A percentile compares a stretch with the other conserved stretches of the same genome.
These are phyloP conservation scores for Calcarius lapponicus DNA, from an alignment of 2,797 vertebrate species.

Conservation along the genomic window DNA sequence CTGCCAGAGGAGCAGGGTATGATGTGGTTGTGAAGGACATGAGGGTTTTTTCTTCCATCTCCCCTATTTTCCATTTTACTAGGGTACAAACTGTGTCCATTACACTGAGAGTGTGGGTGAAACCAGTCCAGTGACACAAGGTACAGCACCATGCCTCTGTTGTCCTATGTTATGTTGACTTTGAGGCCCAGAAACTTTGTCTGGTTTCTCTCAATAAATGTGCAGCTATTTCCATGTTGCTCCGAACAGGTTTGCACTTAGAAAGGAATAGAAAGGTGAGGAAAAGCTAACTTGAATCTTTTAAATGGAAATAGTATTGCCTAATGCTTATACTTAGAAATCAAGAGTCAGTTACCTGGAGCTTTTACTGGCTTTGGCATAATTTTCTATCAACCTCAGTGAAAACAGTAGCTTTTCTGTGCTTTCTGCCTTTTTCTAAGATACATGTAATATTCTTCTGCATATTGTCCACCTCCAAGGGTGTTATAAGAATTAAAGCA, in stretches of 20 bases:
- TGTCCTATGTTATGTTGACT: neutral
- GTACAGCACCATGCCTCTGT: neutral
- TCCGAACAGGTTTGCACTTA: neutral
- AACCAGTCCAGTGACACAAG: neutral
- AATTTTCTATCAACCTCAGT: neutral
- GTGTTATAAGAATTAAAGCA: fast-evolving
- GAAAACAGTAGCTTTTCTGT: neutral
- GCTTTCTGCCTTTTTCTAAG: neutral
- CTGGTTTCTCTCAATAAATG: neutral
- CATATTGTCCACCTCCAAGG: neutral
- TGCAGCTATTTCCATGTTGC: neutral
- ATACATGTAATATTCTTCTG: neutral
- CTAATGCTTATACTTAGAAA: neutral
- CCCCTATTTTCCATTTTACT: neutral
- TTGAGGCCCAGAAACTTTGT: neutral
- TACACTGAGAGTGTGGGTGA: neutral
- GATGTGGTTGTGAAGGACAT: neutral
- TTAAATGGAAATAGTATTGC: neutral
- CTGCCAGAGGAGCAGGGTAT: neutral
- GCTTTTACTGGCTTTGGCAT: neutral
- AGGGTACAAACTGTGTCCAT: neutral
- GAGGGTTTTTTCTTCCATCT: neutral
- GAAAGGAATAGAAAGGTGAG: neutral
- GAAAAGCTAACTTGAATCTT: neutral
- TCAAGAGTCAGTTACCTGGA: neutral